phyloP scores from a whole-genome alignment of 2,797 vertebrate genomes.

The Acomys russatus region DNA sequence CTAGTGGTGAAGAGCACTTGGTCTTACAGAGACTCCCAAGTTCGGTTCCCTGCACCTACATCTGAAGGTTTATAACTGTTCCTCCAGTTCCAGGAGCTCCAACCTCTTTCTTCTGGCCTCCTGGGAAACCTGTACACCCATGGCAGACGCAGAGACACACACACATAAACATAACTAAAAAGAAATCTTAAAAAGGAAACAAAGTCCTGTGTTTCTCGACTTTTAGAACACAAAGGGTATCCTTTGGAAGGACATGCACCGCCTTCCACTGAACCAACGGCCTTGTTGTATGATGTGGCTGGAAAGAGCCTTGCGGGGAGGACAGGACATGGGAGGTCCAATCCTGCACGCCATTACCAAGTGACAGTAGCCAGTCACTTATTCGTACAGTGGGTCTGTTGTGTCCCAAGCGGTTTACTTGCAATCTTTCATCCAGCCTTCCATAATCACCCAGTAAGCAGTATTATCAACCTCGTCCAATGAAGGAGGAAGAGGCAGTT shows the following conservation, averaged over 20 bases:
- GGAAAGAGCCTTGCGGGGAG: neutral
- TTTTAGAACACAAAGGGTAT: neutral
- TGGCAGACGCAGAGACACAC: neutral
- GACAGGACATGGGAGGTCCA: neutral
- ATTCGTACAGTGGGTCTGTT: neutral
- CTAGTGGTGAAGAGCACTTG: neutral
- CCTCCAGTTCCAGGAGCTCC: neutral
- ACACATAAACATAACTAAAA: neutral
- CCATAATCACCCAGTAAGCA: neutral
- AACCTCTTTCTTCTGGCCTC: neutral
- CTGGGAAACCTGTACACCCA: neutral
- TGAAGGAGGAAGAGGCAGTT: neutral
- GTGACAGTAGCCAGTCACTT: neutral
- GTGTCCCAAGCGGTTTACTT: neutral
- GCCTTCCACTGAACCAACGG: neutral
- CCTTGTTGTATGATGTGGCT: neutral
- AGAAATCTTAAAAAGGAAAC: neutral
- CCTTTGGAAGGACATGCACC: neutral
- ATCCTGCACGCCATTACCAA: neutral
- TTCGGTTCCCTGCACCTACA: neutral
- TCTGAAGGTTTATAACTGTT: neutral
- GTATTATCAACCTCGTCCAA: neutral
- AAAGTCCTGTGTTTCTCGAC: neutral
- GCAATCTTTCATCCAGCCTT: neutral
- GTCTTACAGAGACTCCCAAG: neutral